phyloP scores from a whole-genome alignment of 1,140 invertebrate genomes.

The Oncopeltus fasciatus region DNA sequence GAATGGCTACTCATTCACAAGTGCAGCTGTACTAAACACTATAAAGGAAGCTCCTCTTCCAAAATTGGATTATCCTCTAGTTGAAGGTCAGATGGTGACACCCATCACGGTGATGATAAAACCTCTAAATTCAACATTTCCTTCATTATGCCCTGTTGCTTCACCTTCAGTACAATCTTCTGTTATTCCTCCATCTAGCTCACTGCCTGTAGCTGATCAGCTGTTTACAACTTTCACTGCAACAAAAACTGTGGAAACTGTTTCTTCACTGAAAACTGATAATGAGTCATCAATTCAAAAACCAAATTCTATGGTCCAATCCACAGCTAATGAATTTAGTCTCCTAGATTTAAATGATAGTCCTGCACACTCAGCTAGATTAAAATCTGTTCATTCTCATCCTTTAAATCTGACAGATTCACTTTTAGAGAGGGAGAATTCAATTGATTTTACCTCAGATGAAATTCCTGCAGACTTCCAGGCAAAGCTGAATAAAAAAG shows the following conservation, averaged over 20 bases:
- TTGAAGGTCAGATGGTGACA: background rate
- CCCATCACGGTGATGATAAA: background rate
- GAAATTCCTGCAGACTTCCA: background rate
- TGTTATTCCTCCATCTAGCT: no score
- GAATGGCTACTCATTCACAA: constrained; percentile 37
- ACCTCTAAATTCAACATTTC: no score
- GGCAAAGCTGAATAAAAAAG: background rate
- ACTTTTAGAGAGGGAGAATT: background rate
- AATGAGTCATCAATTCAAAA: no score
- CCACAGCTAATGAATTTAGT: background rate
- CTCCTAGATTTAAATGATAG: background rate
- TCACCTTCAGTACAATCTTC: background rate
- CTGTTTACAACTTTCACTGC: background rate
- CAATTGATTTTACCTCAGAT: background rate
- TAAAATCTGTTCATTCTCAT: background rate
- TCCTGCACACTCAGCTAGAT: background rate
- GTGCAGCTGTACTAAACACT: constrained; percentile 35
- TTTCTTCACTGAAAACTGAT: background rate
- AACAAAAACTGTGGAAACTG: background rate
- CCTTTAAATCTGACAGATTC: background rate
- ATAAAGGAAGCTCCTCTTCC: constrained; percentile 39
- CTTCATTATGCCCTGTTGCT: background rate
- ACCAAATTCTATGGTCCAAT: background rate
- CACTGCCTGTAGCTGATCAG: background rate
- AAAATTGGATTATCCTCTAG: constrained; percentile 29